Base-by-base conservation (phyloP, 2,888 invertebrate species). In the Ophraella communa region DNA sequence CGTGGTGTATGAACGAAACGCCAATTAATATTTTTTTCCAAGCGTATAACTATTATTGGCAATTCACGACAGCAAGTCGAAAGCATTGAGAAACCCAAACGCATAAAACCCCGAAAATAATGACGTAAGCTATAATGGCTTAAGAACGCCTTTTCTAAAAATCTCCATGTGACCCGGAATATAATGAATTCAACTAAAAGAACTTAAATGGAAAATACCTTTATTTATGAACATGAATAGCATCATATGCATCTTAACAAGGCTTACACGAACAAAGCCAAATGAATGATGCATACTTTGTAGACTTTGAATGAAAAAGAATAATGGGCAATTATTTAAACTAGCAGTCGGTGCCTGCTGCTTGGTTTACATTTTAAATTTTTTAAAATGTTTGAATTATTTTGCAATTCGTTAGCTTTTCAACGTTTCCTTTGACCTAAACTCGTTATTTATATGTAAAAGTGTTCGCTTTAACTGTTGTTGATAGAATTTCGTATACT, bases 281-380 rank as follows among this genome's bases (percentile, higher is more conserved):
- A 51, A 51, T 51, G 49, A 51, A 51, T 51, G 49, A 51, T 51
- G 49, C 49, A 51, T 51, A 51, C 27, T 51, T 24, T 27, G 49
- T 51, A 51, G 49, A 51, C 49, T 51, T 51, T 51, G 27, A 51
- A 51, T 24, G 49, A 51, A 51, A 39, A 51, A 27, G 49, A 51
- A 51, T 51, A 51, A 51, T 51, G 27, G 49, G 27, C 49, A 51
- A 51, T 51, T 51, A 51, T 51, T 51, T 27, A 51, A 51, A 51
- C 49, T 51, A 27, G 24, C 49, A 51, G 49, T 23, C 49, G 24
- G 24, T 51, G 49, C 24, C 49, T 27, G 49, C 49, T 51, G 49
- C 17, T 51, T 51, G 27, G 24, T 51, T 51, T 51, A 23, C 49
- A 51, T 51, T 51, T 51, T 27, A 51, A 51, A 27, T 51, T 23